These are phyloP conservation scores for Lytechinus pictus DNA, from an alignment of 35 echinoderm and acorn worm genomes.

Conservation along the genomic window DNA sequence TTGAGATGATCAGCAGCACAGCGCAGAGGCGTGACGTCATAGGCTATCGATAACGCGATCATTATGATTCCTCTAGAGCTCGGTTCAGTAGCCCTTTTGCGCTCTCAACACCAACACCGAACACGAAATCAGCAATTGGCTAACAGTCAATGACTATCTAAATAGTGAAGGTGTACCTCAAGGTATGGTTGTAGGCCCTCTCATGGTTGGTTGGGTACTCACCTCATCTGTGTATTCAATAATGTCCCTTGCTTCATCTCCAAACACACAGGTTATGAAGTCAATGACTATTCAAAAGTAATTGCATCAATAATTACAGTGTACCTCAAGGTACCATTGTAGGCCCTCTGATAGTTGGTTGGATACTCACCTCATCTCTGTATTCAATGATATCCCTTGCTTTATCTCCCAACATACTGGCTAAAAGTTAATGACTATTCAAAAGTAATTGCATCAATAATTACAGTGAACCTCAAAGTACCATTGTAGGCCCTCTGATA, in stretches of 20 bases:
- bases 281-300: slow-evolving; percentile 38
- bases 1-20: too few species aligned
- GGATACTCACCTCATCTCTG: slow-evolving; percentile 64
- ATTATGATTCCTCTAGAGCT: too few species aligned
- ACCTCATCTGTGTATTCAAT: slow-evolving; percentile 72
- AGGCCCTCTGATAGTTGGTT: not conserved
- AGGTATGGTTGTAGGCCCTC: not conserved
- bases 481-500: not conserved
- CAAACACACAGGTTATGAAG: slow-evolving; percentile 48
- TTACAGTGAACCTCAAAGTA: too few species aligned
- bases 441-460: too few species aligned
- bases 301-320: too few species aligned
- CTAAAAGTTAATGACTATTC: slow-evolving; percentile 56
- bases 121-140: too few species aligned
- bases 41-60: too few species aligned
- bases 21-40: too few species aligned
- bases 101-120: too few species aligned
- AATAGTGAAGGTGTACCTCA: not conserved
- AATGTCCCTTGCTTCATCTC: slow-evolving; percentile 58
- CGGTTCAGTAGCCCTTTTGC: too few species aligned
- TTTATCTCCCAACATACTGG: slow-evolving; percentile 56
- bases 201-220: slow-evolving; percentile 1
- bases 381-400: slow-evolving; percentile 66
- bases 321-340: too few species aligned
- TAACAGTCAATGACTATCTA: too few species aligned